Conservation (phyloP, 2,113 vertebrate genomes). For the Hucho hucho region DNA sequence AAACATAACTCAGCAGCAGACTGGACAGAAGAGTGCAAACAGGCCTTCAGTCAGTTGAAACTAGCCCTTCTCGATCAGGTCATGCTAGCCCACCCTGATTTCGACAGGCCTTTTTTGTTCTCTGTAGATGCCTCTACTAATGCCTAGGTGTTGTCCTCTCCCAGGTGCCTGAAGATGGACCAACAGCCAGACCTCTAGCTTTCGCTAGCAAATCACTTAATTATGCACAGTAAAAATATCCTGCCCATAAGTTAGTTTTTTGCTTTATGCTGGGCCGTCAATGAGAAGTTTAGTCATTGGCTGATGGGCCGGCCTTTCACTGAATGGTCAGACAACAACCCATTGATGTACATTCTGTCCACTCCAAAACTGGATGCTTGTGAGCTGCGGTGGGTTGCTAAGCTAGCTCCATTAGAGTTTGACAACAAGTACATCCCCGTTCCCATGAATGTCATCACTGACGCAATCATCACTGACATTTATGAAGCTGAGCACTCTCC, state of each 20-base stretch:
- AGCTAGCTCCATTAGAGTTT: too few species aligned
- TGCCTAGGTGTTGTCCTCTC: conserved; percentile 14
- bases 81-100: background rate
- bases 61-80: background rate
- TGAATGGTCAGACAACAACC: background rate
- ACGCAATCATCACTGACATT: too few species aligned
- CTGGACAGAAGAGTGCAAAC: too few species aligned
- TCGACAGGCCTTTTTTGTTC: background rate
- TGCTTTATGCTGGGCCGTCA: background rate
- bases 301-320: background rate
- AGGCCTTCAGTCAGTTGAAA: too few species aligned
- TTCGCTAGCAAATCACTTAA: conserved; percentile 12
- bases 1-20: too few species aligned
- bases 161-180: background rate
- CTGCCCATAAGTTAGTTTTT: conserved; percentile 1
- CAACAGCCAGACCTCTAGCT: background rate
- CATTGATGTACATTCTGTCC: too few species aligned
- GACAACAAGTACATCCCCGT: too few species aligned
- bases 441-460: too few species aligned
- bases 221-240: conserved; percentile 10
- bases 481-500: too few species aligned
- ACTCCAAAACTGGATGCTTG: too few species aligned
- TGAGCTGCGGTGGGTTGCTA: too few species aligned
- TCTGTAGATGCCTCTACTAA: background rate
- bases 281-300: conserved; percentile 17